A percentile compares a stretch with the other conserved stretches of the same genome.
Conservation (phyloP, 1,140 invertebrate species). For the Habropoda laboriosa region DNA sequence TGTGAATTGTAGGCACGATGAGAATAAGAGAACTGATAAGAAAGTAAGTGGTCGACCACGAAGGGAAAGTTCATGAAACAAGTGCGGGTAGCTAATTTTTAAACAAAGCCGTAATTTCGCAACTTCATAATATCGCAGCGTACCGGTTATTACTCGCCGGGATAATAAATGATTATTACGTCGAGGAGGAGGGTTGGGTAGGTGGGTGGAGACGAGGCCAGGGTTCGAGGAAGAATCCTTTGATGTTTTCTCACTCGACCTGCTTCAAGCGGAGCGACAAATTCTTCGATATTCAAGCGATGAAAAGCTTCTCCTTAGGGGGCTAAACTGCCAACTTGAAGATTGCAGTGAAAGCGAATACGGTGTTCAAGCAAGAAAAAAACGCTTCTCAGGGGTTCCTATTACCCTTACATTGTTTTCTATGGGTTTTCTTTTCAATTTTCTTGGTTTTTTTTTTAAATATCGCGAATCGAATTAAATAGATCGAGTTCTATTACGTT, state of each 20-base stretch:
- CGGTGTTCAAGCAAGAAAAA: conserved; percentile 53
- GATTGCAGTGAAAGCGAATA: conserved; percentile 63
- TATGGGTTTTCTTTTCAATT: not conserved
- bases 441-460: no score
- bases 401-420: not conserved
- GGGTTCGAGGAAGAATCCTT: conserved; percentile 68
- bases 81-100: conserved; percentile 77
- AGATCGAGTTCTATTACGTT: not conserved
- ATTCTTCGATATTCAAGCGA: conserved; percentile 81
- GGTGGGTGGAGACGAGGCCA: conserved; percentile 11
- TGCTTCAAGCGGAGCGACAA: conserved; percentile 79
- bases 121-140: conserved; percentile 75
- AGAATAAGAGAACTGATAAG: not conserved
- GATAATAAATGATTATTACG: conserved; percentile 82
- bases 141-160: conserved; percentile 73
- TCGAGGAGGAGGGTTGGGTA: conserved; percentile 30
- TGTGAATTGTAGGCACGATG: no score
- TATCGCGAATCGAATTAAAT: not conserved
- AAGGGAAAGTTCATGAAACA: conserved; percentile 66
- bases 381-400: not conserved
- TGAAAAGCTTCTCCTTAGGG: conserved; percentile 77
- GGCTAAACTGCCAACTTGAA: conserved; percentile 56
- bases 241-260: conserved; percentile 78
- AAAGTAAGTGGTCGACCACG: conserved; percentile 45
- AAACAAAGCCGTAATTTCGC: conserved; percentile 80